These are phyloP conservation scores for Vollenhovia emeryi DNA, from an alignment of 1,140 invertebrate genomes.

Conservation along the genomic window DNA sequence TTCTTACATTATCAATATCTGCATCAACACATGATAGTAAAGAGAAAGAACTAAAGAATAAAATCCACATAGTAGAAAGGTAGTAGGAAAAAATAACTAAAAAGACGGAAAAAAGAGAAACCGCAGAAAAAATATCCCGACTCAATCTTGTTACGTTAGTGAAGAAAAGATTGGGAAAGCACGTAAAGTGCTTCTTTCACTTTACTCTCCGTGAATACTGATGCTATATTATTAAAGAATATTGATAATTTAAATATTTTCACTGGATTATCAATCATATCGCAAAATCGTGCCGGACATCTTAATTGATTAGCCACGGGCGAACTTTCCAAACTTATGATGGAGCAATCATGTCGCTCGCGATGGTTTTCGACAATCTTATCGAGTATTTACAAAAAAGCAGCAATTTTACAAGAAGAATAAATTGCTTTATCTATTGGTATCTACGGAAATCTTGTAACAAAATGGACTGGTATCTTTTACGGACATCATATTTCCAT, in stretches of 20 bases:
- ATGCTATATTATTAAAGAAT: not conserved
- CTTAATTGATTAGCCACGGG: not conserved
- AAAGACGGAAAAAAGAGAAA: not conserved
- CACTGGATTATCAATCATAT: not conserved
- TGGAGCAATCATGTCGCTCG: not conserved
- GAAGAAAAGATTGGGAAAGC: not conserved
- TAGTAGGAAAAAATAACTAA: not conserved
- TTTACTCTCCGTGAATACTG: not conserved
- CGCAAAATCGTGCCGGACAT: not conserved
- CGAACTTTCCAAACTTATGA: conserved; percentile 1
- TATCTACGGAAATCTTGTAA: not conserved
- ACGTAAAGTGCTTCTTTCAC: not conserved
- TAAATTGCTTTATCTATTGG: not conserved
- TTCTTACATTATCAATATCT: not conserved
- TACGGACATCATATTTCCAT: not conserved
- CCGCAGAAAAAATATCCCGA: not conserved
- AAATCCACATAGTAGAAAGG: too few relatives aligned
- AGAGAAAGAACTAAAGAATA: too few relatives aligned
- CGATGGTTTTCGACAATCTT: not conserved
- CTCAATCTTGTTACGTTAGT: not conserved
- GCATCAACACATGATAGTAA: not conserved
- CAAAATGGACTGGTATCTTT: not conserved
- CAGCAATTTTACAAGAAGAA: not conserved
- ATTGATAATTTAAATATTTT: conserved; percentile 8
- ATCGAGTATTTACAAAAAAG: not conserved